Percentiles rank a stretch among this genome's conserved stretches.
Evolutionary conservation across 2,113 vertebrate genomes (phyloP).

Genomic region (Brachyistius frenatus): DNA sequence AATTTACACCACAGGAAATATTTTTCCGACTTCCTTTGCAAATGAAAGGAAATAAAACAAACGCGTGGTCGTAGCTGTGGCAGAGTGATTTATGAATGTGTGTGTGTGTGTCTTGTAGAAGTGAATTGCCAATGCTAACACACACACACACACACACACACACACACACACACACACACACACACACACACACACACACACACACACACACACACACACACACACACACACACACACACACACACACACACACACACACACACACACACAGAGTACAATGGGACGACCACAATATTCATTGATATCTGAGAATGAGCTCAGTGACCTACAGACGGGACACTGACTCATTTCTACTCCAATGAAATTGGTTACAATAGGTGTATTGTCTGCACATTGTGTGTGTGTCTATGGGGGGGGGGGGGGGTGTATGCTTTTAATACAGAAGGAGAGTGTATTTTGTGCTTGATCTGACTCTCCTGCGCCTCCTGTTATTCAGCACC

Average conservation of each 20-base stretch:
- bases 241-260: conserved; percentile 7
- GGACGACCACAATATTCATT: conserved; percentile 23
- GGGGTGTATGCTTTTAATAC: conserved; percentile 18
- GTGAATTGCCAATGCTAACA: neutral
- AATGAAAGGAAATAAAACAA: conserved; percentile 43
- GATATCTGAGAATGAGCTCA: conserved; percentile 53
- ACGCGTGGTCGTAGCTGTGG: neutral
- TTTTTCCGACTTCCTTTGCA: conserved; percentile 43
- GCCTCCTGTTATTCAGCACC: conserved; percentile 59
- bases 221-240: neutral
- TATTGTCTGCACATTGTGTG: conserved; percentile 46
- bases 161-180: neutral
- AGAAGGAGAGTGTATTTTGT: neutral
- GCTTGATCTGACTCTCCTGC: conserved; percentile 29
- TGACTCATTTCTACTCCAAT: conserved; percentile 59
- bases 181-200: conserved; percentile 14
- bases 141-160: neutral
- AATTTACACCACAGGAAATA: conserved; percentile 43
- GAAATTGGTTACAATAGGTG: conserved; percentile 49
- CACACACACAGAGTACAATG: conserved; percentile 5
- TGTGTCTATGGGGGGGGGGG: neutral
- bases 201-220: neutral
- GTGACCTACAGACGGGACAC: conserved; percentile 57
- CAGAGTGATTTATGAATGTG: conserved; percentile 13
- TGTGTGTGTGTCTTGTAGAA: conserved; percentile 11